phyloP scores from a whole-genome alignment of 1,140 invertebrate genomes.

The Trissolcus basalis region DNA sequence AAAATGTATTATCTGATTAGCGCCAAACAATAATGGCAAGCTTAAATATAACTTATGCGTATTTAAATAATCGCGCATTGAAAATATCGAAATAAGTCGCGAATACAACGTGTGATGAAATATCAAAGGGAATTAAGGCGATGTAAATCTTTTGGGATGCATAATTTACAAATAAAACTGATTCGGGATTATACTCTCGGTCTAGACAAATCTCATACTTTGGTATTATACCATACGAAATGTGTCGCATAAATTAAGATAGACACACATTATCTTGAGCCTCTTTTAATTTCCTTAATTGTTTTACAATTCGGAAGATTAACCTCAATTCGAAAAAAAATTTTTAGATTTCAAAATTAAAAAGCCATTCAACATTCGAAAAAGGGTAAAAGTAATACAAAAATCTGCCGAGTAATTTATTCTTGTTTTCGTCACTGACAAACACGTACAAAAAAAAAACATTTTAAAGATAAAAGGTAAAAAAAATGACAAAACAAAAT shows the following conservation, averaged over 20 bases:
- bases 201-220: no score
- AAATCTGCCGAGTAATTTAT: no score
- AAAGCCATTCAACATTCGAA: no score
- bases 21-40: conserved; percentile 28
- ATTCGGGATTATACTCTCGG: conserved; percentile 13
- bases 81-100: conserved; percentile 30
- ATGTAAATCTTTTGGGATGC: conserved; percentile 17
- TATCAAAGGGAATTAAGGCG: conserved; percentile 28
- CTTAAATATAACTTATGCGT: conserved; percentile 22
- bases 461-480: no score
- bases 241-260: conserved; percentile 8
- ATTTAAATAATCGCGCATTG: conserved; percentile 26
- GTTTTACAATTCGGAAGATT: no score
- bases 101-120: conserved; percentile 30
- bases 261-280: background rate
- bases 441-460: no score
- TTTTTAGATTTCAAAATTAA: no score
- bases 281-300: no score
- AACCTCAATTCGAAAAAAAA: no score
- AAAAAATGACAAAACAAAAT: no score
- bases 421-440: no score
- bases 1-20: background rate
- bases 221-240: background rate
- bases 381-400: no score
- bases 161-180: conserved; percentile 19